Evolutionary conservation across 1,140 invertebrate species (phyloP).

Genomic region (Centruroides sculpturatus): DNA sequence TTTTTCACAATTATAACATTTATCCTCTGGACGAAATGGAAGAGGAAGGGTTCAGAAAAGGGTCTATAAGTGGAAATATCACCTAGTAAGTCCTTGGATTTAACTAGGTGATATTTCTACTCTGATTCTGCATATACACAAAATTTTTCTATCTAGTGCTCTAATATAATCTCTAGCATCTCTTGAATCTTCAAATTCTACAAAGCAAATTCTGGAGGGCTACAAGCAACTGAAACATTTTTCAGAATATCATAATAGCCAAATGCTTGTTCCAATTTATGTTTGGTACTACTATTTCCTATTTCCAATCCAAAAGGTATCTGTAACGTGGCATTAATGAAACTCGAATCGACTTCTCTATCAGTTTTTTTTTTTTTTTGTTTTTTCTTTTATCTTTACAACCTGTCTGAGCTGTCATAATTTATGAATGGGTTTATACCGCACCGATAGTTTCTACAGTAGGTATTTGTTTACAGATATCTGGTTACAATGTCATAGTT

Average conservation of each 20-base stretch:
- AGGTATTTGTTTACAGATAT: no score
- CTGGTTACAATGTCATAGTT: no score
- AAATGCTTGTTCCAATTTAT: conserved; percentile 85
- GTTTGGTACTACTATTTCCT: conserved; percentile 60
- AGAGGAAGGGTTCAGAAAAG: conserved; percentile 21
- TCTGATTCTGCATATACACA: conserved; percentile 75
- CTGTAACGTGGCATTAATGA: no score
- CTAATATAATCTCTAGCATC: conserved; percentile 87
- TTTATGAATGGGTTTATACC: no score
- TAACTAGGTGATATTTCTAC: conserved; percentile 85
- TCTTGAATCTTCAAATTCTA: conserved; percentile 86
- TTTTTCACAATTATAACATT: conserved; percentile 84
- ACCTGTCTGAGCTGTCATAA: no score
- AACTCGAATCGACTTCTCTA: no score
- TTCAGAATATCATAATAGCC: conserved; percentile 82
- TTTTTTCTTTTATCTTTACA: no score
- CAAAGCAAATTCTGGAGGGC: conserved; percentile 87
- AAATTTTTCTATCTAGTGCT: conserved; percentile 51
- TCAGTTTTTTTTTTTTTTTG: no score
- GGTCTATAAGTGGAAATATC: no score
- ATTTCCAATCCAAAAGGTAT: conserved; percentile 66
- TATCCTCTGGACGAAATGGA: conserved; percentile 63
- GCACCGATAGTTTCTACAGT: no score
- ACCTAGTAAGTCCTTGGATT: no score
- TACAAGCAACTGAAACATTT: conserved; percentile 89